These are phyloP conservation scores for Ormia ochracea DNA, from an alignment of 2,888 invertebrate species.

Conservation along the genomic window DNA sequence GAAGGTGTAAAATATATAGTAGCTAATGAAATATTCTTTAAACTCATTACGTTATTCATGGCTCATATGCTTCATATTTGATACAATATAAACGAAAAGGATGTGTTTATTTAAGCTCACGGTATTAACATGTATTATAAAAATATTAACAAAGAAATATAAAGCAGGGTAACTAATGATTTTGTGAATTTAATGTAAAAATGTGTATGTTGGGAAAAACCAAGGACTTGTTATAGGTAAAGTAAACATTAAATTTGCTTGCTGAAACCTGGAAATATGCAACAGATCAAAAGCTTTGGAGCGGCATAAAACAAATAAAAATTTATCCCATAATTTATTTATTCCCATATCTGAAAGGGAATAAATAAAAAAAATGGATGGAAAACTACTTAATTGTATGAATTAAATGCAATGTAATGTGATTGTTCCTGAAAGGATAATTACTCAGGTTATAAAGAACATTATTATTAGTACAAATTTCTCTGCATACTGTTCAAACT, in stretches of 20 bases:
- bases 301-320: not conserved
- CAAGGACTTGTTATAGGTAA: not conserved
- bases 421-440: too few relatives aligned
- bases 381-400: too few relatives aligned
- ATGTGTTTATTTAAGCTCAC: slow-evolving; percentile 18
- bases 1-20: slow-evolving; percentile 61
- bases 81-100: not conserved
- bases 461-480: too few relatives aligned
- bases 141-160: slow-evolving; percentile 4
- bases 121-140: slow-evolving; percentile 37
- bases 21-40: slow-evolving; percentile 71
- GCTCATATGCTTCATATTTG: not conserved
- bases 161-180: not conserved
- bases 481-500: too few relatives aligned
- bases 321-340: not conserved
- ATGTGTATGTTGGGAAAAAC: not conserved
- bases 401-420: too few relatives aligned
- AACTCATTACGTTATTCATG: slow-evolving; percentile 35
- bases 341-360: too few relatives aligned
- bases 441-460: too few relatives aligned
- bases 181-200: slow-evolving; percentile 5
- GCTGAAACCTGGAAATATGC: not conserved
- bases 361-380: too few relatives aligned
- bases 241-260: not conserved
- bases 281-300: not conserved